A percentile compares a stretch with the other conserved stretches of the same genome.
Evolutionary conservation across 2,797 vertebrate species (phyloP).

Genomic region (Mastacembelus armatus): DNA sequence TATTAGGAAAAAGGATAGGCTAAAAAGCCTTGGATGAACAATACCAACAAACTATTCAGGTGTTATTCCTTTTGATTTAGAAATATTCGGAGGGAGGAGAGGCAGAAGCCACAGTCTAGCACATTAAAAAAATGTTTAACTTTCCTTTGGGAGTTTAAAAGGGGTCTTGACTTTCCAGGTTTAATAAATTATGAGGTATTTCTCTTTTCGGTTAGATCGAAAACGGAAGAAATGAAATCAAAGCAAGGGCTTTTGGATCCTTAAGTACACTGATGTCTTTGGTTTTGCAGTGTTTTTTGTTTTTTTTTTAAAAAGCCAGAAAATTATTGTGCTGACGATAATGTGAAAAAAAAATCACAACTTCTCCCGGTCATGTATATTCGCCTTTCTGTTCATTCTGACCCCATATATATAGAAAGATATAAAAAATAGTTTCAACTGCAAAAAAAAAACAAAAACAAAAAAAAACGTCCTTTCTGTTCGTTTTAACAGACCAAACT

Average conservation of each 20-base stretch:
- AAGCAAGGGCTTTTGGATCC: constrained; percentile 62
- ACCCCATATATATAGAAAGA: constrained; percentile 34
- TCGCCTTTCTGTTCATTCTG: constrained; percentile 65
- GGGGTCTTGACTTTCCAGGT: constrained; percentile 71
- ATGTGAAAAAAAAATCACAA: constrained; percentile 65
- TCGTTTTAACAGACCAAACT: constrained; percentile 21
- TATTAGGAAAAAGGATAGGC: constrained; percentile 46
- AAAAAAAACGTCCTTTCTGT: constrained; percentile 24
- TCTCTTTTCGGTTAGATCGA: constrained; percentile 66
- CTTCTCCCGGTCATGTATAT: constrained; percentile 72
- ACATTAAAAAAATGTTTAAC: constrained; percentile 57
- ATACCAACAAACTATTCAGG: constrained; percentile 40
- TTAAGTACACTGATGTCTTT: constrained; percentile 79
- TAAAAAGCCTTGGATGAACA: constrained; percentile 73
- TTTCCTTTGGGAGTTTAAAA: constrained; percentile 80
- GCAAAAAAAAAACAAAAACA: no score
- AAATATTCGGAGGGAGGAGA: constrained; percentile 53
- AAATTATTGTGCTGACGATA: constrained; percentile 44
- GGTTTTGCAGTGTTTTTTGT: constrained; percentile 73
- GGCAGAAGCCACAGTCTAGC: constrained; percentile 55
- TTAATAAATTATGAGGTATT: constrained; percentile 82
- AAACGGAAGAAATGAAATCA: constrained; percentile 48
- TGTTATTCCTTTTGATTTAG: constrained; percentile 47
- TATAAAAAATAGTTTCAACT: constrained; percentile 13
- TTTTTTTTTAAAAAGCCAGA: constrained; percentile 52